Conservation (phyloP, 2,113 vertebrate genomes). For the Lipotes vexillifer region DNA sequence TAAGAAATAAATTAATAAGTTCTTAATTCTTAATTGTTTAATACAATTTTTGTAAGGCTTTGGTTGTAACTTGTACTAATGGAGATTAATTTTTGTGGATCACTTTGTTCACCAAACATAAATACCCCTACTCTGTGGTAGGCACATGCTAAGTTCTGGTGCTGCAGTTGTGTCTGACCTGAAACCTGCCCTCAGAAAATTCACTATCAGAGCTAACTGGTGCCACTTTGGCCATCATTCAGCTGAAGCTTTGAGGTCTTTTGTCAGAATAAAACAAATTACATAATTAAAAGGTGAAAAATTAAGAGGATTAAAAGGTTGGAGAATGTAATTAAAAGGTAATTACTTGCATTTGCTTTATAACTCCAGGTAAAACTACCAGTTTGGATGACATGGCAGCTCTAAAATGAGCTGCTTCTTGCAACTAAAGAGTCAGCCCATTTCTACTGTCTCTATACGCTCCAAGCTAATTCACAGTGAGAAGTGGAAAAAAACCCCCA, state of each 20-base stretch:
- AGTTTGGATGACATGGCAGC: background rate
- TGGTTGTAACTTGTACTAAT: background rate
- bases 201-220: background rate
- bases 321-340: conserved; percentile 17
- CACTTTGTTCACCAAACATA: background rate
- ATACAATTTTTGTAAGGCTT: background rate
- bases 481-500: background rate
- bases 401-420: background rate
- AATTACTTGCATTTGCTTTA: background rate
- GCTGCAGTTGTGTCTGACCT: background rate
- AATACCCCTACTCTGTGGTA: background rate
- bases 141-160: background rate
- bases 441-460: background rate
- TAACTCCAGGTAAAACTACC: background rate
- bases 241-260: background rate
- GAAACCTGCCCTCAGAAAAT: conserved; percentile 15
- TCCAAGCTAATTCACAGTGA: background rate
- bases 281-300: conserved; percentile 17
- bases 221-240: background rate
- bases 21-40: background rate
- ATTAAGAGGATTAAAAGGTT: background rate
- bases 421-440: background rate
- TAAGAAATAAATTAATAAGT: background rate
- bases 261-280: conserved; percentile 5
- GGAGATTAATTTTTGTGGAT: background rate